Conservation (phyloP, 2,113 vertebrate genomes). For the Varanus salvator region DNA sequence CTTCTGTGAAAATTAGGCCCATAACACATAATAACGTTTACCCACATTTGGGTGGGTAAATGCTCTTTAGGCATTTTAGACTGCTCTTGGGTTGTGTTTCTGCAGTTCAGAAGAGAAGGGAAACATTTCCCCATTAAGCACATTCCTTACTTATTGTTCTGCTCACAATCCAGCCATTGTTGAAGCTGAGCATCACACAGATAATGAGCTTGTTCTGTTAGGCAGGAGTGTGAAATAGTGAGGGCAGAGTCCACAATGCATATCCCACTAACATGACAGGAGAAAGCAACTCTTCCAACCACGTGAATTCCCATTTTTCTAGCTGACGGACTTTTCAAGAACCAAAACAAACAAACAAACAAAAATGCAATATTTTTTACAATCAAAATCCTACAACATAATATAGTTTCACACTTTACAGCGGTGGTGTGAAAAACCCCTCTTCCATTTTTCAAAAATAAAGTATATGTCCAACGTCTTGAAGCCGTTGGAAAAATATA, state of each 20-base stretch:
- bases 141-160: constrained; percentile 18
- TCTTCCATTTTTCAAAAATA: constrained; percentile 12
- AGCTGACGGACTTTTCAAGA: background rate
- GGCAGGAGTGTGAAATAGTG: constrained; percentile 31
- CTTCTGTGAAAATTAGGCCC: background rate
- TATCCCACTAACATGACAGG: constrained; percentile 39
- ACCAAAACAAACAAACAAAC: background rate
- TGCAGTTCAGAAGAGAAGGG: background rate
- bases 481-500: background rate
- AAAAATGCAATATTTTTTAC: background rate
- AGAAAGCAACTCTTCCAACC: background rate
- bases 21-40: background rate
- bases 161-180: background rate
- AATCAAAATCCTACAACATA: constrained; percentile 1
- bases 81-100: background rate
- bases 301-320: background rate
- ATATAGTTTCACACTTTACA: constrained; percentile 11
- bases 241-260: constrained; percentile 20
- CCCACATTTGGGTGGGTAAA: background rate
- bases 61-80: too few species aligned
- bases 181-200: constrained; percentile 1
- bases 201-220: constrained; percentile 36
- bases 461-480: background rate
- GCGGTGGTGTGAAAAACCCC: background rate
- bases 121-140: constrained; percentile 7